Evolutionary conservation across 35 echinoderm and acorn worm species (phyloP).

Genomic region (Apostichopus parvimensis): DNA sequence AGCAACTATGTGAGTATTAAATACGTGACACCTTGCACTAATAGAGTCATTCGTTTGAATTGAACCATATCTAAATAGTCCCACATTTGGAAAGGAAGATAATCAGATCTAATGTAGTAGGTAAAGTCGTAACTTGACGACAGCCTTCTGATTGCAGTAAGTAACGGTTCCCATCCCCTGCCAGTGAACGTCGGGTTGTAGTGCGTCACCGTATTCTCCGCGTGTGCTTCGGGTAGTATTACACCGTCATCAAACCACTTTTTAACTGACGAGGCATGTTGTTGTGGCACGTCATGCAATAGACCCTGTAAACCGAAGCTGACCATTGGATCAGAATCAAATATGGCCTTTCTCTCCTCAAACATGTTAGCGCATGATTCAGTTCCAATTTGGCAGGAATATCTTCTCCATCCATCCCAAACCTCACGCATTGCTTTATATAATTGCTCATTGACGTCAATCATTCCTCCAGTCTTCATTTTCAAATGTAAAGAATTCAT

Average conservation of each 20-base stretch:
- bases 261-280: constrained; percentile 16
- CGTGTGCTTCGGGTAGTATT: constrained; percentile 8
- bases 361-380: constrained; percentile 11
- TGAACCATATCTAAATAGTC: constrained; percentile 53
- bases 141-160: background rate
- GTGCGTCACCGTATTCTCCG: background rate
- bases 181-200: constrained; percentile 72
- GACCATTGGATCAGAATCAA: background rate
- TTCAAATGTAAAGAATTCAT: background rate
- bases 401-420: constrained; percentile 48
- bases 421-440: constrained; percentile 37
- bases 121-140: constrained; percentile 2
- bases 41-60: background rate
- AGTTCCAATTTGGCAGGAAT: constrained; percentile 1
- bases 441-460: background rate
- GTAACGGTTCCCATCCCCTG: background rate
- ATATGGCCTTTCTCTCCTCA: constrained; percentile 29
- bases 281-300: background rate
- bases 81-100: constrained; percentile 58
- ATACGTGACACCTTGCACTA: constrained; percentile 38
- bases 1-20: constrained; percentile 7
- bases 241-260: constrained; percentile 57
- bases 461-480: background rate
- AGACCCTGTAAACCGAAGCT: background rate
- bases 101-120: constrained; percentile 41